Base-by-base conservation (phyloP, 2,888 invertebrate genomes). In the Pseudococcus longispinus region DNA sequence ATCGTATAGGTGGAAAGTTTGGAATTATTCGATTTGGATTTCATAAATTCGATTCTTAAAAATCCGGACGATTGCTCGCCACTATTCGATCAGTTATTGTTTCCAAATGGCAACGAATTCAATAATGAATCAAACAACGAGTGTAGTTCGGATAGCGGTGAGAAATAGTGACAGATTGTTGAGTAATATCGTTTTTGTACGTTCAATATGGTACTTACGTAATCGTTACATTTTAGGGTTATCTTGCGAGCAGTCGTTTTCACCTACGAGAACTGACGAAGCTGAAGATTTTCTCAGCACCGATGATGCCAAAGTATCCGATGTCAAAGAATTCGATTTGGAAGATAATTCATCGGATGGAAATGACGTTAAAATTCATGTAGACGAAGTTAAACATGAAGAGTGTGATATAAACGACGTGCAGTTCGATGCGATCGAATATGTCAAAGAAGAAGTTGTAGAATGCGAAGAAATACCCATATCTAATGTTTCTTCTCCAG, bases 71-170 rank as follows among this genome's bases (percentile, higher is more conserved):
- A n/a, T 13, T 77, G n/a, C n/a, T 23, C 77, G 13, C 55, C 11
- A 18, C 23, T 60, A n/a, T 84, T 84, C 60, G 84, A 84, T 84
- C 51, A 60, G n/a, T 32, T 84, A 9, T 11, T 83, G 4, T 60
- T 60, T 2, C 46, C 32, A n/a, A 42, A 80, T 26, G 37, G 37
- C 29, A 84, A n/a, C 29, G 84, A 37, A 60, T 32, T 84, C 8
- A 11, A 37, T 5, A 84, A 84, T n/a, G 84, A 51, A 20, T 13
- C 32, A 1, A 51, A 18, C 3, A 23, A 46, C n/a, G 86, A 86
- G 32, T 86, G 86, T 23, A 86, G 87, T 26, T 87, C 87, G 13
- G 87, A 87, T 65, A 87, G 87, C 13, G 87, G 87, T 87, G 26
- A 60, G 11, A 18, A 42, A 18, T 11, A n/a, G n/a, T 44, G n/a